Percentiles rank a stretch among this genome's conserved stretches.
Conservation (phyloP, 2,113 vertebrate genomes). For the Pelvicachromis taeniatus region DNA sequence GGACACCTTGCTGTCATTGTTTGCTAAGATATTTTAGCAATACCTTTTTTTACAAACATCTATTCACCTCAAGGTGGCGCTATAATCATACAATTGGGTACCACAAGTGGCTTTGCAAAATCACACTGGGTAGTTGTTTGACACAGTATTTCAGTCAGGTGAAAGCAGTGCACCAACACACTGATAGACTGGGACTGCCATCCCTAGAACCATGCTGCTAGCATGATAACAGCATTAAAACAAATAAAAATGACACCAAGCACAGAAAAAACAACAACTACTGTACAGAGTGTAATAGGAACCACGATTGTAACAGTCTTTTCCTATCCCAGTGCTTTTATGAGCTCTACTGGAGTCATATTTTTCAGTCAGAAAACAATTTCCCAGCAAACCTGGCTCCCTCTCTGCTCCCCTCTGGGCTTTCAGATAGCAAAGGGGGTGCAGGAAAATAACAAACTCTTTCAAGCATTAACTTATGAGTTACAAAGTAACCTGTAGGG, state of each 20-base stretch:
- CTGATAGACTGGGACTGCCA: not conserved
- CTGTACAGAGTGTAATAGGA: not conserved
- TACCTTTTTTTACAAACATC: not conserved
- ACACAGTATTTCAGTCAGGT: not conserved
- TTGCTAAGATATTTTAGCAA: not conserved
- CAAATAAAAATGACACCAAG: not conserved
- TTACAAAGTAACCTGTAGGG: constrained; percentile 71
- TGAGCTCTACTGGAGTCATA: not conserved
- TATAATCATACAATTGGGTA: not conserved
- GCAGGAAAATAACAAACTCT: constrained; percentile 40
- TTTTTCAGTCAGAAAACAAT: constrained; percentile 31
- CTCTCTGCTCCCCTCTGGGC: constrained; percentile 22
- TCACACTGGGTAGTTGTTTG: not conserved
- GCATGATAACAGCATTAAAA: not conserved
- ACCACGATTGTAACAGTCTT: not conserved
- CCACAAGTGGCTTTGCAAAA: not conserved
- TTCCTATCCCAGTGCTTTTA: not conserved
- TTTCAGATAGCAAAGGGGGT: constrained; percentile 15
- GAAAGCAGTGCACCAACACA: not conserved
- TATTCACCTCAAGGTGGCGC: not conserved
- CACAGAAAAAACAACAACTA: not conserved
- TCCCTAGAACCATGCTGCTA: not conserved
- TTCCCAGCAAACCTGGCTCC: not conserved
- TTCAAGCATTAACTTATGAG: constrained; percentile 71
- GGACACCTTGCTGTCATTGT: not conserved